Base-by-base conservation (phyloP, 2,797 vertebrate genomes). In the Allobates femoralis region DNA sequence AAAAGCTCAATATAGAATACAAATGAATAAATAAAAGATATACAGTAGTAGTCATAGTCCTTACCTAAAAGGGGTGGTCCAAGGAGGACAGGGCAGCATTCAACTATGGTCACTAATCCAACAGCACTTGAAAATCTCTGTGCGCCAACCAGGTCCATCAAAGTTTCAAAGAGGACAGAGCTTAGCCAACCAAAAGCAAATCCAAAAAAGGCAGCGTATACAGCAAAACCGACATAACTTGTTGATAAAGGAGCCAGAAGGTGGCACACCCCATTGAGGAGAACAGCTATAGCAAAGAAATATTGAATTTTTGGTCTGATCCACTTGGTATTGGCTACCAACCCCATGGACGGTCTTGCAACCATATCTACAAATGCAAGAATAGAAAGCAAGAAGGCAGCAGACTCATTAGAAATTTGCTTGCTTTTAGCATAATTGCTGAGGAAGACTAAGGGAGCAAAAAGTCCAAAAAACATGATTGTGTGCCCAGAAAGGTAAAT, bases 291-390 rank as follows among this genome's bases (percentile, higher is more conserved):
- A 5, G 97, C 97, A 5, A 99, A 99, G 91, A 97, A 99, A 91
- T 99, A 97, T 79, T 99, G 98, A 73, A 99, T 55, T 87, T 96
- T 95, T n/a, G 98, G 97, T 73, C 98, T 95, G 83, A 99, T 90
- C 96, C 96, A 97, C 90, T 96, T 98, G 28, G 97, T 98, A 91
- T 97, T 99, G 32, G 98, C 98, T 81, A 99, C 90, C 14, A 97
- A 93, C 82, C 98, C 98, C 98, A 99, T 99, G 32, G 97, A 95
- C 66, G 98, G 98, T 66, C 98, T 95, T 64, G 98, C 98, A 64
- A 99, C 91, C 98, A 99, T 99, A 93, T 99, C 98, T 83, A 99
- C 98, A 8, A 99, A 96, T 77, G 98, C 98, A 90, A 99, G 91
- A 56, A 98, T 95, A 81, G 98, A 99, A 26, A 99, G 96, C 66